Percentiles rank a stretch among this genome's conserved stretches.
phyloP scores from a whole-genome alignment of 2,797 vertebrate genomes.

The Paramormyrops hopkinsi region DNA sequence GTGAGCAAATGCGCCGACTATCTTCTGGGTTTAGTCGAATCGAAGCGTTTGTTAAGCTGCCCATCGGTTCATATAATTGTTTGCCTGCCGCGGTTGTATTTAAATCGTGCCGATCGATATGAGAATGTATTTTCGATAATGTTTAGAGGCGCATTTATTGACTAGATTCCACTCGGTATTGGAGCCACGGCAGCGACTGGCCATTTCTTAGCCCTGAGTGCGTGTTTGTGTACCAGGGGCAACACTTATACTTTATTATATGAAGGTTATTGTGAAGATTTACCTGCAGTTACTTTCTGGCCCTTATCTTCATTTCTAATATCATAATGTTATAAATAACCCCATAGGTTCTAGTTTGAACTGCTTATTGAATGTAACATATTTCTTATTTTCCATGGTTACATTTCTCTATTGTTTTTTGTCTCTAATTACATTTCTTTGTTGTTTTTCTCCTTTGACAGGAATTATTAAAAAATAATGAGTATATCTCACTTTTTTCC shows the following conservation, averaged over 20 bases:
- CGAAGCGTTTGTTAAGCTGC: background rate
- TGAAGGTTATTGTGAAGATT: background rate
- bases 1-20: background rate
- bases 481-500: background rate
- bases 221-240: no score
- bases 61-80: background rate
- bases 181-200: background rate
- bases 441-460: background rate
- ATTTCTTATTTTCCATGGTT: background rate
- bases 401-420: background rate
- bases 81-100: background rate
- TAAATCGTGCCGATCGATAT: background rate
- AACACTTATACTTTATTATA: background rate
- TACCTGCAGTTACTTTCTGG: background rate
- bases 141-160: background rate
- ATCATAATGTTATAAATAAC: background rate
- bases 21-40: background rate
- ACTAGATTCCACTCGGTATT: background rate
- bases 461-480: background rate
- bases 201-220: background rate
- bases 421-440: background rate
- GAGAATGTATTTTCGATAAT: conserved; percentile 2
- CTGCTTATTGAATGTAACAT: background rate
- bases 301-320: background rate
- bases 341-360: background rate